These are phyloP conservation scores for Tinea pellionella DNA, from an alignment of 2,888 invertebrate species.

Conservation along the genomic window DNA sequence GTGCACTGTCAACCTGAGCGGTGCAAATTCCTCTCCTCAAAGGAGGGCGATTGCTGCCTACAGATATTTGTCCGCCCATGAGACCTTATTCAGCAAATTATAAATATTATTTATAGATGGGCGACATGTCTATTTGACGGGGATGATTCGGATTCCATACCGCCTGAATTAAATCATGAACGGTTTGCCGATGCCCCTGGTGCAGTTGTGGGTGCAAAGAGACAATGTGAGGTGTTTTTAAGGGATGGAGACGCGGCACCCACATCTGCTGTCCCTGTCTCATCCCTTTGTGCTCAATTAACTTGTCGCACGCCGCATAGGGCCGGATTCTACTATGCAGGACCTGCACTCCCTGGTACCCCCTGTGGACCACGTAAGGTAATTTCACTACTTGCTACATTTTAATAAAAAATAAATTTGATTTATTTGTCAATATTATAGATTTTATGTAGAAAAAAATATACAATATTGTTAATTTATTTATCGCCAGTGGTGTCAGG, in stretches of 20 bases:
- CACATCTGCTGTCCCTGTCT: constrained; percentile 34
- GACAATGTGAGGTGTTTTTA: constrained; percentile 78
- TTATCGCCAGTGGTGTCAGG: constrained; percentile 72
- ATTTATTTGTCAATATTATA: background rate
- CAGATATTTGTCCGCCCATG: too few relatives aligned
- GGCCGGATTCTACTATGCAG: constrained; percentile 80
- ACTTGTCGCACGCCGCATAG: constrained; percentile 79
- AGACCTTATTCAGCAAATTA: too few relatives aligned
- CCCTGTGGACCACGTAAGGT: constrained; percentile 75
- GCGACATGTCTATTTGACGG: constrained; percentile 75
- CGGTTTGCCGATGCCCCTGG: constrained; percentile 76
- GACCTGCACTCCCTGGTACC: constrained; percentile 87
- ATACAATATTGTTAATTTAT: background rate
- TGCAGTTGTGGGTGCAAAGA: constrained; percentile 76
- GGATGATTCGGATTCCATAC: constrained; percentile 40
- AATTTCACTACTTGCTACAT: too few relatives aligned
- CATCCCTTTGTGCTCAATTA: constrained; percentile 71
- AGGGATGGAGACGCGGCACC: constrained; percentile 75
- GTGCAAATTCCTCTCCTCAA: too few relatives aligned
- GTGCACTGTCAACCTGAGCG: too few relatives aligned
- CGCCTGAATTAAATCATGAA: constrained; percentile 69
- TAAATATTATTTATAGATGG: constrained; percentile 52
- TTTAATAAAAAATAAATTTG: background rate
- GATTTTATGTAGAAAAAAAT: background rate
- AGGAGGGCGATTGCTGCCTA: too few relatives aligned